Conservation (phyloP, 1,140 invertebrate species). For the Drosophila eugracilis region DNA sequence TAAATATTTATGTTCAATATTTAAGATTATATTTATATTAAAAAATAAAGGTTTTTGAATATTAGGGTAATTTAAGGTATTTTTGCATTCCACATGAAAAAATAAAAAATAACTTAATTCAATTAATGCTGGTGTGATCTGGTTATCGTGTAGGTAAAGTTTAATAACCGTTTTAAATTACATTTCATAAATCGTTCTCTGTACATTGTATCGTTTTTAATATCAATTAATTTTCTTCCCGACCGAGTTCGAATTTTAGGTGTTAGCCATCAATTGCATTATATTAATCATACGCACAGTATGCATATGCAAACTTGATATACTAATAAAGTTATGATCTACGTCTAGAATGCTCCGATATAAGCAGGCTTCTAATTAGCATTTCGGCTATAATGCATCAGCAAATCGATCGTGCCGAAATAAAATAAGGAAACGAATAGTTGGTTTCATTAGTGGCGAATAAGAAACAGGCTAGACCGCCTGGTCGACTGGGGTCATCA, state of each 20-base stretch:
- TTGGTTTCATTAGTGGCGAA: conserved; percentile 47
- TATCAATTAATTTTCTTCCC: background rate
- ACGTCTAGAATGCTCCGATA: conserved; percentile 11
- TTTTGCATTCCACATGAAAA: background rate
- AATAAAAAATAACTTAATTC: background rate
- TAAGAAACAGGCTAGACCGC: conserved; percentile 47
- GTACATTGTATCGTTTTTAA: background rate
- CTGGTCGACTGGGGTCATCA: conserved; percentile 42
- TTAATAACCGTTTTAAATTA: conserved; percentile 1
- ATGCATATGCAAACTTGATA: background rate
- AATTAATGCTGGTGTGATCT: background rate
- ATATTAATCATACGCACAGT: conserved; percentile 7
- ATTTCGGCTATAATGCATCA: conserved; percentile 35
- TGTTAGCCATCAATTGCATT: background rate
- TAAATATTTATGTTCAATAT: background rate
- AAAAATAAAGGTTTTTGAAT: background rate
- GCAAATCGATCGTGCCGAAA: conserved; percentile 34
- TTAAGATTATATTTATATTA: background rate
- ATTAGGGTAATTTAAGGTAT: background rate
- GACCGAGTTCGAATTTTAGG: background rate
- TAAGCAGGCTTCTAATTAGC: conserved; percentile 11
- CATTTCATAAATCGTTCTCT: background rate
- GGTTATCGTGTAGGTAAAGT: background rate
- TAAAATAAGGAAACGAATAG: conserved; percentile 55
- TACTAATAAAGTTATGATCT: background rate